A percentile compares a stretch with the other conserved stretches of the same genome.
These are phyloP conservation scores for Sisyra terminalis DNA, from an alignment of 2,888 invertebrate genomes.

Conservation along the genomic window DNA sequence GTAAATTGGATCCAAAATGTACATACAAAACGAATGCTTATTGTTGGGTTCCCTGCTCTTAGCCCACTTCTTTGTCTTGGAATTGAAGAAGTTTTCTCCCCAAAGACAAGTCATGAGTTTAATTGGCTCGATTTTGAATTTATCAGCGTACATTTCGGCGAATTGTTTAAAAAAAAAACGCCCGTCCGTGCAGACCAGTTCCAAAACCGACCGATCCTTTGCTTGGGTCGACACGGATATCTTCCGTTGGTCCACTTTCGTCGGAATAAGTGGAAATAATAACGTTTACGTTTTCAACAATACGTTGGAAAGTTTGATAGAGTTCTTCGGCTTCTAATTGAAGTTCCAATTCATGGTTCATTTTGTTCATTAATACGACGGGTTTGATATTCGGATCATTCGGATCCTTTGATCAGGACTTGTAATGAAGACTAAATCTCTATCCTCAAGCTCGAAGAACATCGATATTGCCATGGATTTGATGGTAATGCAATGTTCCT, in stretches of 20 bases:
- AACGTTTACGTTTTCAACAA: conserved; percentile 98
- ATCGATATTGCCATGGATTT: conserved; percentile 99
- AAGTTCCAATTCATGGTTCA: conserved; percentile 97
- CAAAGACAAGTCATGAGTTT: conserved; percentile 96
- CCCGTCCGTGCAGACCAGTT: conserved; percentile 99
- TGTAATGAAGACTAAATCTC: conserved; percentile 88
- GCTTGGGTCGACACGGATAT: conserved; percentile 94
- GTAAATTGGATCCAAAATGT: conserved; percentile 97
- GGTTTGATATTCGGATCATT: conserved; percentile 96
- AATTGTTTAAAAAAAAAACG: conserved; percentile 99
- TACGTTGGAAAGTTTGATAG: conserved; percentile 98
- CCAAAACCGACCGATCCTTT: conserved; percentile 99
- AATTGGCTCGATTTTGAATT: conserved; percentile 93
- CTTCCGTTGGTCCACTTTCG: conserved; percentile 97
- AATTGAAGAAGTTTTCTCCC: conserved; percentile 99
- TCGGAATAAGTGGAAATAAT: conserved; percentile 99
- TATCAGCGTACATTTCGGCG: conserved; percentile 96
- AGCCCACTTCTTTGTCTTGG: conserved; percentile 95
- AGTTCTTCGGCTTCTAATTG: conserved; percentile 93
- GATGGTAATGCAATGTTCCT: conserved; percentile 99
- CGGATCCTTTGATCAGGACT: conserved; percentile 83
- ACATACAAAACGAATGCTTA: conserved; percentile 97
- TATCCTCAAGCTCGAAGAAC: conserved; percentile 93
- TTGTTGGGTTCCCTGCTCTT: conserved; percentile 81
- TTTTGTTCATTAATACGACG: conserved; percentile 99